These are phyloP conservation scores for Rachycentron canadum DNA, from an alignment of 2,797 vertebrate genomes.

Conservation along the genomic window DNA sequence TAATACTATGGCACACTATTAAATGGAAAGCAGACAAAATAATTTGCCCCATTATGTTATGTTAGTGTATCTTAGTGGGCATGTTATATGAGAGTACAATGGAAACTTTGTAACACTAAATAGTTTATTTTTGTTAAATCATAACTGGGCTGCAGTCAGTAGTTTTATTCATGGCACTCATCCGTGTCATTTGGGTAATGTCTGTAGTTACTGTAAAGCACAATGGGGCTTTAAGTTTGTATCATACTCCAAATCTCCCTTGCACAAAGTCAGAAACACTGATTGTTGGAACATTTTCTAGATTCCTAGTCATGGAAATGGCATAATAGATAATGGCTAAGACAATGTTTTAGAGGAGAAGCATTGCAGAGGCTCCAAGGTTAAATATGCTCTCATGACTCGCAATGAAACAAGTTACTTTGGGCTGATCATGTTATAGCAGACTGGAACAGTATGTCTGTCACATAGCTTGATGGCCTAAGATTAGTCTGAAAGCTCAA, in stretches of 20 bases:
- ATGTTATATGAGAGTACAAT: neutral
- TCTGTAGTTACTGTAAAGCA: slow-evolving; percentile 5
- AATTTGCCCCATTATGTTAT: slow-evolving; percentile 4
- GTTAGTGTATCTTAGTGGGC: neutral
- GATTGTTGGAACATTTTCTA: slow-evolving; percentile 6
- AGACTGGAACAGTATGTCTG: slow-evolving; percentile 62
- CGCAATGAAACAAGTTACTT: slow-evolving; percentile 69
- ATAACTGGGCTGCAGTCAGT: neutral
- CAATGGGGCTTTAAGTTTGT: neutral
- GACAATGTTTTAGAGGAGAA: neutral
- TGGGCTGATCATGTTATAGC: slow-evolving; percentile 67
- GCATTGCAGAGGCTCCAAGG: slow-evolving; percentile 50
- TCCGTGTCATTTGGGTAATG: neutral
- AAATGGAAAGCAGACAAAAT: slow-evolving; percentile 16
- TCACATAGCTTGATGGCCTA: slow-evolving; percentile 75
- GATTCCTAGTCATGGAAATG: slow-evolving; percentile 4
- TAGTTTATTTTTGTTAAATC: neutral
- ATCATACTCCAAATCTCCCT: neutral
- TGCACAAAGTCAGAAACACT: neutral
- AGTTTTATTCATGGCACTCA: neutral
- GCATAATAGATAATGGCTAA: neutral
- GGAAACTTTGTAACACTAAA: neutral
- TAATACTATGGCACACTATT: slow-evolving; percentile 3
- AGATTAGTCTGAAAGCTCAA: slow-evolving; percentile 81
- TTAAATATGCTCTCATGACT: slow-evolving; percentile 60